Evolutionary conservation across 2,113 vertebrate genomes (phyloP).

Genomic region (Machaerirhynchus nigripectus): DNA sequence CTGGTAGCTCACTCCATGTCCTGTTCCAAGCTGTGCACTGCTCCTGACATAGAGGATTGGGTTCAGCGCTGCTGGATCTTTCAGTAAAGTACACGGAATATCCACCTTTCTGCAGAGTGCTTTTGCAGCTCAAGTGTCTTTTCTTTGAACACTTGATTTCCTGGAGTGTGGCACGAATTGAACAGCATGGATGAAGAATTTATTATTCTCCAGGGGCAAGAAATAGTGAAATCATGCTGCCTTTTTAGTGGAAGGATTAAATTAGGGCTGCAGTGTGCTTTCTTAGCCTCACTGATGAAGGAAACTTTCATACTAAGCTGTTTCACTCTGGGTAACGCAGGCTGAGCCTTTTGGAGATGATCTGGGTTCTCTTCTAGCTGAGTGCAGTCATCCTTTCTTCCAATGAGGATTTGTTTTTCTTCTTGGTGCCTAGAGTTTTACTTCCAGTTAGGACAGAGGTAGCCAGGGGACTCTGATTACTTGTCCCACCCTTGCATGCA

Average conservation of each 20-base stretch:
- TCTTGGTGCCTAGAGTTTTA: neutral
- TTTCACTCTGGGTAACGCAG: neutral
- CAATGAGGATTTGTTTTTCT: neutral
- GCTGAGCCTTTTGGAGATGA: constrained; percentile 8
- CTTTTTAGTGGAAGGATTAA: constrained; percentile 54
- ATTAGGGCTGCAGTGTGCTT: constrained; percentile 35
- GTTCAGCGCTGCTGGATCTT: constrained; percentile 33
- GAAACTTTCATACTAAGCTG: constrained; percentile 18
- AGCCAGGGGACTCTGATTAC: neutral
- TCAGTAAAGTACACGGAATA: constrained; percentile 38
- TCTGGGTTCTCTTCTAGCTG: neutral
- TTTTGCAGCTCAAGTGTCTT: constrained; percentile 60
- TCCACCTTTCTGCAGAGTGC: constrained; percentile 40
- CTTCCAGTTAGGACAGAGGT: neutral
- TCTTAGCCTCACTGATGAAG: constrained; percentile 41
- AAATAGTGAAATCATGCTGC: constrained; percentile 55
- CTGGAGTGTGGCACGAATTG: constrained; percentile 59
- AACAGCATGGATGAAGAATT: constrained; percentile 65
- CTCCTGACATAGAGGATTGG: constrained; percentile 5
- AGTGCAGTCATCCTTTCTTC: neutral
- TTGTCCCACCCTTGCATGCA: neutral
- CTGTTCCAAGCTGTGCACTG: neutral
- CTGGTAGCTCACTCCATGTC: constrained; percentile 3
- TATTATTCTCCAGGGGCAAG: constrained; percentile 53
- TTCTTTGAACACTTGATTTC: constrained; percentile 59